Base-by-base conservation (phyloP, 2,888 invertebrate genomes). In the Erebia palarica region DNA sequence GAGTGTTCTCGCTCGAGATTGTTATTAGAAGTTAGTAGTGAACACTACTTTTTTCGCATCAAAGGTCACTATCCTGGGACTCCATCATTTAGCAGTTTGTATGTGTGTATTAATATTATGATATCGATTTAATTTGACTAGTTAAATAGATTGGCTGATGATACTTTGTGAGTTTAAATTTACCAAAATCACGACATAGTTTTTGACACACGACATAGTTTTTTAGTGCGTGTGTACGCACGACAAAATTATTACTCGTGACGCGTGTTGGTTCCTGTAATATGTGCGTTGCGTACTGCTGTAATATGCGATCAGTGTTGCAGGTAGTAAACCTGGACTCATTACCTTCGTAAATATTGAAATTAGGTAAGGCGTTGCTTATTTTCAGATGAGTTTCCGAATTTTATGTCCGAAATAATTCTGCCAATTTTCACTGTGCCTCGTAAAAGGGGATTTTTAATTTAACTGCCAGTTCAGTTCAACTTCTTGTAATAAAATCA, bases 271-370 rank as follows among this genome's bases (percentile, higher is more conserved):
- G 44, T 11, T 47, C 9, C 0, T 18, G 55, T 18, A 18, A 18
- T 16, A 18, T 18, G 18, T 55, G 18, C 18, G n/a, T 51, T 51
- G 51, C n/a, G 51, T 51, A n/a, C 7, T 51, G 14, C 13, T 16
- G 55, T 16, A 18, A 18, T 55, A 18, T 55, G 55, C 18, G 18
- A 18, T 16, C 55, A 55, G 3, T 55, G 18, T 47, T 7, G 55
- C 47, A 27, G 61, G 70, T 66, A 63, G 57, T 72, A 69, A 71
- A 71, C 49, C 27, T 42, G 51, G 42, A 63, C 59, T 75, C 57
- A 69, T 71, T 73, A 64, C 63, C 58, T 21, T 18, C 16, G 65
- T 69, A 69, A 71, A 73, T 71, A 71, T 73, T 71, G 68, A 71
- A 68, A 68, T 68, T 68, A 58, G 21, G 57, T 27, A 61, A 61